These are phyloP conservation scores for Gobiocypris rarus DNA, from an alignment of 2,113 vertebrate genomes.

Conservation along the genomic window DNA sequence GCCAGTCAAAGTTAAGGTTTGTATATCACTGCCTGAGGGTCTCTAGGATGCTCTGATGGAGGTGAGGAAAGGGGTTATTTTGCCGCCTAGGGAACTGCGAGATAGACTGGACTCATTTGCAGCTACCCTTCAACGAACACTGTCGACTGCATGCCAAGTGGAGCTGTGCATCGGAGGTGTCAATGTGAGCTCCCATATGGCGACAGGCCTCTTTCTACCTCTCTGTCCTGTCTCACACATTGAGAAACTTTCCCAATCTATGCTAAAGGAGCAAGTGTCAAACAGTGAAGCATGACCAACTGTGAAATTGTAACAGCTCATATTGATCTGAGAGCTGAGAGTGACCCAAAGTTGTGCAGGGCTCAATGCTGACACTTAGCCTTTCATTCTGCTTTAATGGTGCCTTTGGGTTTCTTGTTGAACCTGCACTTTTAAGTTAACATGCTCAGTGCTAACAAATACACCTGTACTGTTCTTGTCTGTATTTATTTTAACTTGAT, in stretches of 20 bases:
- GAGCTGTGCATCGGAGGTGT: not conserved
- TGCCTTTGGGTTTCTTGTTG: slow-evolving; percentile 21
- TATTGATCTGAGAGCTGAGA: slow-evolving; percentile 54
- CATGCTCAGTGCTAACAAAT: slow-evolving; percentile 28
- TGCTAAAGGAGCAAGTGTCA: slow-evolving; percentile 42
- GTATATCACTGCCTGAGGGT: slow-evolving; percentile 65
- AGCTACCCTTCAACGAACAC: slow-evolving; percentile 55
- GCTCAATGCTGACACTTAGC: slow-evolving; percentile 31
- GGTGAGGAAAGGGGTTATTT: slow-evolving; percentile 61
- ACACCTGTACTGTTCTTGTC: slow-evolving; percentile 4
- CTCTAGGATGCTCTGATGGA: slow-evolving; percentile 62
- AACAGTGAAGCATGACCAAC: slow-evolving; percentile 45
- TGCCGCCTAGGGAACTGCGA: slow-evolving; percentile 62
- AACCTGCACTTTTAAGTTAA: slow-evolving; percentile 50
- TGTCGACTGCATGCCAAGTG: slow-evolving; percentile 69
- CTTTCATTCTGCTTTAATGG: slow-evolving; percentile 31
- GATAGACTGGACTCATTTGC: slow-evolving; percentile 70
- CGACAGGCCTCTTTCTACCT: not conserved
- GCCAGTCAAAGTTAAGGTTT: slow-evolving; percentile 60
- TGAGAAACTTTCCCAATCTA: slow-evolving; percentile 34
- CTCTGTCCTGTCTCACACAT: not conserved
- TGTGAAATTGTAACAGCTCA: slow-evolving; percentile 61
- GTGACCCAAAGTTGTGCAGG: slow-evolving; percentile 27
- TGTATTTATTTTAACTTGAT: not conserved
- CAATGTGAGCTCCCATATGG: slow-evolving; percentile 18